Evolutionary conservation across 1,140 invertebrate genomes (phyloP).

Genomic region (Littorina saxatilis): DNA sequence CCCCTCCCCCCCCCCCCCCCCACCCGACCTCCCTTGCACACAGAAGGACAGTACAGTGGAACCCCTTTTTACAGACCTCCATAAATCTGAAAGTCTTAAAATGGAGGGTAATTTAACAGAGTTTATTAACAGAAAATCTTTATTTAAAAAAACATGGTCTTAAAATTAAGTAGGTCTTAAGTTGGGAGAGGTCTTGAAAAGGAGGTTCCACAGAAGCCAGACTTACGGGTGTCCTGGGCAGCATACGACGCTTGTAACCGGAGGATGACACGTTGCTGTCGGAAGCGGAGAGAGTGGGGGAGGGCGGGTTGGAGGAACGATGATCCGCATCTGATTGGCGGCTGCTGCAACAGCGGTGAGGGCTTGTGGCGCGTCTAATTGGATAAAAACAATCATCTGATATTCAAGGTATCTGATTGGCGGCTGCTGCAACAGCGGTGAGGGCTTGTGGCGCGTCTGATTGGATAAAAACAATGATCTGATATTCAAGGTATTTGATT

Average conservation of each 20-base stretch:
- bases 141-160: too few species aligned
- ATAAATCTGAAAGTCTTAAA: too few species aligned
- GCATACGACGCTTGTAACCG: constrained; percentile 6
- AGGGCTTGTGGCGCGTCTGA: background rate
- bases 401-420: background rate
- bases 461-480: too few species aligned
- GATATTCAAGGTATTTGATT: background rate
- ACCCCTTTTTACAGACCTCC: too few species aligned
- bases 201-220: background rate
- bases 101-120: too few species aligned
- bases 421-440: constrained; percentile 12
- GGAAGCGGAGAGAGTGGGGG: background rate
- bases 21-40: too few species aligned
- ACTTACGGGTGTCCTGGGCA: constrained; percentile 16
- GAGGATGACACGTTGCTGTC: background rate
- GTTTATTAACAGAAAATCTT: too few species aligned
- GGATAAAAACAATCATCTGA: too few species aligned
- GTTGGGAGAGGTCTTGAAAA: too few species aligned
- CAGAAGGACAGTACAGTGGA: too few species aligned
- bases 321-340: background rate
- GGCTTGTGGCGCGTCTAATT: background rate
- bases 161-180: too few species aligned
- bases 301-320: background rate
- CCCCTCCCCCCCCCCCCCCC: too few species aligned
- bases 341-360: constrained; percentile 5